A percentile compares a stretch with the other conserved stretches of the same genome.
Conservation (phyloP, 2,113 vertebrate genomes). For the Pithys albifrons region DNA sequence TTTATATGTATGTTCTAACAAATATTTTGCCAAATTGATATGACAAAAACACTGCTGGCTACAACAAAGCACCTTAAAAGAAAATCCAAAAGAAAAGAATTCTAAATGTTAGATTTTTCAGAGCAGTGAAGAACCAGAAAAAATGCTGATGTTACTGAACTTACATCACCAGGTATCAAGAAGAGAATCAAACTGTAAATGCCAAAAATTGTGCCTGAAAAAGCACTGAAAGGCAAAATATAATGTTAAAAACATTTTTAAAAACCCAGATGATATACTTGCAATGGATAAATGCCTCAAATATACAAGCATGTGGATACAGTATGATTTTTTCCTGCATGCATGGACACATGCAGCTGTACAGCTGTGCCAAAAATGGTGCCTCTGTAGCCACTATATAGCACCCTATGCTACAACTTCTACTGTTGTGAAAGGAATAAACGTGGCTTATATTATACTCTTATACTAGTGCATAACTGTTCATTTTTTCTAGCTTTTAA, state of each 20-base stretch:
- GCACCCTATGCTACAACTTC: background rate
- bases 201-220: background rate
- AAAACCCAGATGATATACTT: background rate
- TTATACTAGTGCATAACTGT: background rate
- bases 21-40: background rate
- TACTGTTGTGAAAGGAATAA: background rate
- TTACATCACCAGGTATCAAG: background rate
- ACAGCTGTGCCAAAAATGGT: background rate
- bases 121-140: background rate
- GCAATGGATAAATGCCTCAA: background rate
- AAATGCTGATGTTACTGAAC: background rate
- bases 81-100: background rate
- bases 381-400: background rate
- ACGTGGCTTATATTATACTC: background rate
- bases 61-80: background rate
- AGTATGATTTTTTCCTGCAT: accelerated
- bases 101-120: background rate
- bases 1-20: background rate
- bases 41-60: background rate
- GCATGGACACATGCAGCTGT: background rate
- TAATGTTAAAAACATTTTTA: background rate
- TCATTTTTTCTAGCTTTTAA: background rate
- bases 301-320: background rate
- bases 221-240: background rate
- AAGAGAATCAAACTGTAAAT: background rate